A percentile compares a stretch with the other conserved stretches of the same genome.
phyloP scores from a whole-genome alignment of 2,797 vertebrate genomes.

The Leptodactylus fallax region DNA sequence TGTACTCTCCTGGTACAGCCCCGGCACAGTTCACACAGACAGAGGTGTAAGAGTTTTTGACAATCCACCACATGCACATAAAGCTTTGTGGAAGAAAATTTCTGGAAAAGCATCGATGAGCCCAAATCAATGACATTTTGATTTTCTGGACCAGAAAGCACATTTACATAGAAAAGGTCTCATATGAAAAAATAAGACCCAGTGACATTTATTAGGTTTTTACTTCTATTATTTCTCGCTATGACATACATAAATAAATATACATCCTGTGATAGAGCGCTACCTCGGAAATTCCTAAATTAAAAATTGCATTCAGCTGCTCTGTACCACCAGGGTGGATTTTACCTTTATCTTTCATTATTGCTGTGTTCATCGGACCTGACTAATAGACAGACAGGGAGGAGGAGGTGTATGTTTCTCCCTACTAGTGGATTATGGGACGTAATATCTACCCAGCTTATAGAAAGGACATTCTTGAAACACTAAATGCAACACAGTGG shows the following conservation, averaged over 20 bases:
- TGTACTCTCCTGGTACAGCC: background rate
- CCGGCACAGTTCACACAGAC: background rate
- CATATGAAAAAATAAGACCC: constrained; percentile 56
- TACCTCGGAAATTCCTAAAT: constrained; percentile 1
- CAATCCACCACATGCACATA: background rate
- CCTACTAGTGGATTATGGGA: background rate
- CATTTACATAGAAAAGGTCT: constrained; percentile 62
- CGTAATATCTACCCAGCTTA: background rate
- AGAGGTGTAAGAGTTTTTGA: background rate
- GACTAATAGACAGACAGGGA: background rate
- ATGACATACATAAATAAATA: constrained; percentile 49
- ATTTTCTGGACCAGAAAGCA: constrained; percentile 60
- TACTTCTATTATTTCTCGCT: constrained; percentile 39
- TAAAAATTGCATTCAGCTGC: constrained; percentile 4
- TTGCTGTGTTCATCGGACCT: background rate
- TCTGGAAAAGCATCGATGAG: constrained; percentile 30
- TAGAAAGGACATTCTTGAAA: background rate
- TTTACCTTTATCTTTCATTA: constrained; percentile 33
- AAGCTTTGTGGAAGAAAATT: constrained; percentile 28
- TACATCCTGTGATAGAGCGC: constrained; percentile 6
- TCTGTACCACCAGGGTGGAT: background rate
- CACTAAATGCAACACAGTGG: background rate
- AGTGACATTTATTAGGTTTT: constrained; percentile 59
- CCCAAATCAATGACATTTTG: constrained; percentile 60
- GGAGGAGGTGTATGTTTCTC: background rate